Evolutionary conservation across 2,888 invertebrate species (phyloP), one percentile per base, ranked within the genome.

Genomic region (Troglohyphantes excavatus): DNA sequence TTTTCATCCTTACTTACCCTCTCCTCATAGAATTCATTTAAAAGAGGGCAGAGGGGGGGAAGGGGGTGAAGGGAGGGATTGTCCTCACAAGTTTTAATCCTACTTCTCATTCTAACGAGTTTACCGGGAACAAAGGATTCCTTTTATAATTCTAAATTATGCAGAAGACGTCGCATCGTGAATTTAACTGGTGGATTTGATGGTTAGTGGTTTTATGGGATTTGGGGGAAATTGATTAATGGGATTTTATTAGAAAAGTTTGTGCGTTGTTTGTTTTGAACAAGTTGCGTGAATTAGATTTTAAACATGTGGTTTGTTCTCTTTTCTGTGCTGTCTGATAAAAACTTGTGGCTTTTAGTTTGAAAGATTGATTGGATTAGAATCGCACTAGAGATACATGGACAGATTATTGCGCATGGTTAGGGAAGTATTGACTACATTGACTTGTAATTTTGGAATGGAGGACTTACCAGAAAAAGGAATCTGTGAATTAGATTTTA

Each of bases 101-200:
- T 65, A 33, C 78, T 65, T 39, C 39, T 63, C 65, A 43, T 23
- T 67, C 76, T 27, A 79, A 79, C 65, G 78, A 76, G 39, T 70
- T 76, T 23, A 6, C 23, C n/a, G 21, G 23, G 53, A 59, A 76
- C 76, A 76, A 76, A 61, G 33, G 76, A 13, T 23, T 17, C 26
- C 13, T 53, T 53, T 53, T 53, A 13, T 17, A 53, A 53, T 53
- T n/a, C 53, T n/a, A 53, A 53, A 53, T 53, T 53, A 53, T 53
- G 53, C 53, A n/a, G 53, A 53, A 13, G 53, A 17, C 53, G 53
- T 5, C 1, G 17, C 9, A 9, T 33, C 9, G 53, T 53, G n/a
- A 53, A 53, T 53, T 53, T 0, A n/a, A 53, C 29, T 26, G 29
- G 59, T 6, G 26, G 76, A 61, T 26, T 33, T 19, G 61, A 53